These are phyloP conservation scores for Oncorhynchus keta DNA, from an alignment of 2,113 vertebrate genomes.

Conservation along the genomic window DNA sequence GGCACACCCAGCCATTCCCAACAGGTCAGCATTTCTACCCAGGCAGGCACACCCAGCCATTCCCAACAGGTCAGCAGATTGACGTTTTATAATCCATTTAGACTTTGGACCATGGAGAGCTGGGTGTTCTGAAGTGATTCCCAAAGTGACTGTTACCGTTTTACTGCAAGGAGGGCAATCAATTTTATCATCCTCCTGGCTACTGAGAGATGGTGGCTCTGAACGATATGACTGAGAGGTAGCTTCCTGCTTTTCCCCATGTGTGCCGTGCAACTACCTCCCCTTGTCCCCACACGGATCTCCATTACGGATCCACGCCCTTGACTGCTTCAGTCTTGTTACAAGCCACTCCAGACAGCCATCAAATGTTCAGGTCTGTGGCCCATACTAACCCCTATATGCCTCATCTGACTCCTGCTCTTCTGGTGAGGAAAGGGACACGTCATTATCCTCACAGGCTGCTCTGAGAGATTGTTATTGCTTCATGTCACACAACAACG, in stretches of 20 bases:
- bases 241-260: neutral
- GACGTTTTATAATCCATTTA: constrained; percentile 72
- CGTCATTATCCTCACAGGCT: constrained; percentile 8
- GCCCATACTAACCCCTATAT: neutral
- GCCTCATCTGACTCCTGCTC: neutral
- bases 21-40: neutral
- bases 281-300: constrained; percentile 3
- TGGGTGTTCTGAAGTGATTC: constrained; percentile 66
- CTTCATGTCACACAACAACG: neutral
- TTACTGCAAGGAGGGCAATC: constrained; percentile 63
- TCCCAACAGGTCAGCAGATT: constrained; percentile 57
- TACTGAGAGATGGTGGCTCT: constrained; percentile 32
- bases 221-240: constrained; percentile 38
- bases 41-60: neutral
- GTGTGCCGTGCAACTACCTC: constrained; percentile 1
- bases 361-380: constrained; percentile 10
- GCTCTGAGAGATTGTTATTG: constrained; percentile 9
- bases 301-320: constrained; percentile 14
- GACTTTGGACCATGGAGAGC: constrained; percentile 54
- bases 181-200: constrained; percentile 44
- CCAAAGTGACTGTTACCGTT: constrained; percentile 69
- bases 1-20: too few species aligned
- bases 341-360: neutral
- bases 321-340: constrained; percentile 4
- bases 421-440: constrained; percentile 1